Base-by-base conservation (phyloP, 2,888 invertebrate genomes). In the Unio delphinus region DNA sequence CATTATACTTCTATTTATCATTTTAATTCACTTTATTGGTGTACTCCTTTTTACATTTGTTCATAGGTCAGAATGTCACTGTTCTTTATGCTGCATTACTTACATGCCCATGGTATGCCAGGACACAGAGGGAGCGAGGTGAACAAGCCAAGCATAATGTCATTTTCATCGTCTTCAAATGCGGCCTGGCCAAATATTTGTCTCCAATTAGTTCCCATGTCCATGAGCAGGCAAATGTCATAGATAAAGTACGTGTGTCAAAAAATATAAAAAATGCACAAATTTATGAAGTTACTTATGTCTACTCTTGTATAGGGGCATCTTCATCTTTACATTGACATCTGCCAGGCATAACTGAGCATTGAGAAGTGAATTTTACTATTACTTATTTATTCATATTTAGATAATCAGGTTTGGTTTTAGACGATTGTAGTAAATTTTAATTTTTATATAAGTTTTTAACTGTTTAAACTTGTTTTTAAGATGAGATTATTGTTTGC, bases 131-230 rank as follows among this genome's bases (percentile, higher is more conserved):
- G 61, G 86, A 88, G 63, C 61, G 85, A 34, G 87, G 87, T 8
- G 85, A 85, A 66, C 85, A 86, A 73, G 87, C 88, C 60, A 82
- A 84, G 64, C 83, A 87, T 69, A 88, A 87, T 74, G 74, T 73
- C 8, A 60, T 88, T 20, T 80, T 86, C 55, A 76, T 88, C 8
- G 80, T 88, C 15, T 87, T 82, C 76, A 62, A 80, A 68, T 76
- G 77, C 54, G 68, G 76, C 30, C 79, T 84, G 45, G 74, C 82
- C n/a, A 79, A 82, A 64, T 83, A 83, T 61, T 76, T 86, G 64
- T 76, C 85, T 23, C 86, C 87, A 17, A 77, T 83, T 45, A 86
- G 82, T 70, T 72, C 71, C 18, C 86, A 88, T 70, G 56, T 76
- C 11, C 79, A 79, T 11, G 83, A 86, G 54, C 74, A 83, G 67